These are phyloP conservation scores for Ectemnius lituratus DNA, from an alignment of 2,888 invertebrate genomes.

Conservation along the genomic window DNA sequence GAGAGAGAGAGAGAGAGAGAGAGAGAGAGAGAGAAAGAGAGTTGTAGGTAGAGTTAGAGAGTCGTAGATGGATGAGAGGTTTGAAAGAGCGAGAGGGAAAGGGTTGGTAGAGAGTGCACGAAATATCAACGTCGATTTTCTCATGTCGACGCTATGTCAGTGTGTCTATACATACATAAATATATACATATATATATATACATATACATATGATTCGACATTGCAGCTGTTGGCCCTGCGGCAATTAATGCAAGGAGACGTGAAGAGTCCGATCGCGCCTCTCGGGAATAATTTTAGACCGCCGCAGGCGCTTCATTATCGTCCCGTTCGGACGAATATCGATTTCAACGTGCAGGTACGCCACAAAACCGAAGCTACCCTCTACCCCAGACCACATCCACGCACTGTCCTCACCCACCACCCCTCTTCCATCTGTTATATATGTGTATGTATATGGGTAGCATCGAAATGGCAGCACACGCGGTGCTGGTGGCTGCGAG, in stretches of 20 bases:
- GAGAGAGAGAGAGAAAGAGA: background rate
- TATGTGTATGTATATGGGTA: background rate
- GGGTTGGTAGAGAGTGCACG: background rate
- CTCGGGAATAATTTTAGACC: slow-evolving; percentile 97
- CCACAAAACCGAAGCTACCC: background rate
- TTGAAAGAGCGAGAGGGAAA: background rate
- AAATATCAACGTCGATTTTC: background rate
- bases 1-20: background rate
- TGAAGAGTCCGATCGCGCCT: slow-evolving; percentile 91
- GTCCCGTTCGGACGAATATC: slow-evolving; percentile 97
- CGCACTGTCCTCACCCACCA: no score
- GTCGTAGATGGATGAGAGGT: background rate
- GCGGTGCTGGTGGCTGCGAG: background rate
- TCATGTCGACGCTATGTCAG: background rate
- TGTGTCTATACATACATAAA: background rate
- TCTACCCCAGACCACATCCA: background rate
- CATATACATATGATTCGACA: slow-evolving; percentile 26
- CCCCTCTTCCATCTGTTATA: no score
- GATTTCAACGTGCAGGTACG: slow-evolving; percentile 90
- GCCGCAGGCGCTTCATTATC: slow-evolving; percentile 94
- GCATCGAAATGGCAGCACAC: no score
- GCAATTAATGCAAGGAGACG: slow-evolving; percentile 93
- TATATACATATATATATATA: no score
- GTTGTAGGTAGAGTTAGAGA: background rate
- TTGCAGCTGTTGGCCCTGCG: slow-evolving; percentile 89